phyloP scores from a whole-genome alignment of 2,113 vertebrate species.

The Microtus pennsylvanicus region DNA sequence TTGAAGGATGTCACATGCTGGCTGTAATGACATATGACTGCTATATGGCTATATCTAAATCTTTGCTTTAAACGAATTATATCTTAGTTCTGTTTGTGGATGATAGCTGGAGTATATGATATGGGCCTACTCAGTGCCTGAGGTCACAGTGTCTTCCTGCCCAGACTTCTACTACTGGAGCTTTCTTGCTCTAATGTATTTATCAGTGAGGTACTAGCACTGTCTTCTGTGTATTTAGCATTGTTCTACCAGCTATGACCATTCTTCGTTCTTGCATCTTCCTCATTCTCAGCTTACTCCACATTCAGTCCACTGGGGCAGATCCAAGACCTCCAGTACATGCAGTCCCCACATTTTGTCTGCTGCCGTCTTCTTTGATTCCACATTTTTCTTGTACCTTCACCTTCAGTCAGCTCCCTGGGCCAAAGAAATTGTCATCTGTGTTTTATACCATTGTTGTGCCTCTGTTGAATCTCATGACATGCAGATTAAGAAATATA shows the following conservation, averaged over 20 bases:
- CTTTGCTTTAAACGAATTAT: not conserved
- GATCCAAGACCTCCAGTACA: slow-evolving; percentile 3
- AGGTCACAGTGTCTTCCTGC: not conserved
- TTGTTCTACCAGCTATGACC: not conserved
- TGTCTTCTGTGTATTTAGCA: not conserved
- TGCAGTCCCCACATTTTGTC: not conserved
- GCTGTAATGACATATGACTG: too few relatives aligned
- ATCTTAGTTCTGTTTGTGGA: not conserved
- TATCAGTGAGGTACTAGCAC: not conserved
- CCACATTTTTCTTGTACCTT: slow-evolving; percentile 1
- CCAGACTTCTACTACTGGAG: not conserved
- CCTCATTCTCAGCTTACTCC: not conserved
- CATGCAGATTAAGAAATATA: slow-evolving; percentile 4
- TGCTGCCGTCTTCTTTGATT: not conserved
- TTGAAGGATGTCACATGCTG: too few relatives aligned
- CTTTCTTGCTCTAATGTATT: not conserved
- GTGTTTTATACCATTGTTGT: not conserved
- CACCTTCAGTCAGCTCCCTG: slow-evolving; percentile 11
- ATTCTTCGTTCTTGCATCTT: not conserved
- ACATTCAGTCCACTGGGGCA: not conserved
- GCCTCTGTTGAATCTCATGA: not conserved
- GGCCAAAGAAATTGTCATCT: not conserved
- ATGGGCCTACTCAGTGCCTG: not conserved
- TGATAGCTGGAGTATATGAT: not conserved
- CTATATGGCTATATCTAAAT: too few relatives aligned